These are phyloP conservation scores for Sclerodermus sp. DNA, from an alignment of 2,888 invertebrate genomes.

Conservation along the genomic window DNA sequence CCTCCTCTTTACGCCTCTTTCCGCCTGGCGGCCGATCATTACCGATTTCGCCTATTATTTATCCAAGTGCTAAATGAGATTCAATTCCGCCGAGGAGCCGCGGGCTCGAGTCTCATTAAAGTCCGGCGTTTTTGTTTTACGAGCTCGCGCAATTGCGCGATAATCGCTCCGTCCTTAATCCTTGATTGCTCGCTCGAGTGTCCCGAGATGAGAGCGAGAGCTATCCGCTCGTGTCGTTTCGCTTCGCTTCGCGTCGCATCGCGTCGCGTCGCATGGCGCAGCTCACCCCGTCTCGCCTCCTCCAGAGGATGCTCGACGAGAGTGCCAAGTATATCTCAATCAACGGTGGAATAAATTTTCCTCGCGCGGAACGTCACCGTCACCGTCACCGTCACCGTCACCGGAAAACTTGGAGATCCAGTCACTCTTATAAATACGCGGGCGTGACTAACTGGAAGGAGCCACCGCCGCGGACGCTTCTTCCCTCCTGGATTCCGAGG, in stretches of 20 bases:
- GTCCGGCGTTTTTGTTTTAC: slow-evolving; percentile 29
- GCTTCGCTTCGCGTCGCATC: too few species aligned
- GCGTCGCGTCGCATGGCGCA: too few species aligned
- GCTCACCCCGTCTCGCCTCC: too few species aligned
- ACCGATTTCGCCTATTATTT: too few species aligned
- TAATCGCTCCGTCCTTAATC: slow-evolving; percentile 29
- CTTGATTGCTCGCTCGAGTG: slow-evolving; percentile 13
- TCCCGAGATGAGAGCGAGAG: too few species aligned
- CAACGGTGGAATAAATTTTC: not conserved
- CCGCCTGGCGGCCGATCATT: slow-evolving; percentile 2
- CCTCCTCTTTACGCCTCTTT: slow-evolving; percentile 12
- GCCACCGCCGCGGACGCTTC: too few species aligned
- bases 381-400: not conserved
- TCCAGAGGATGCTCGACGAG: too few species aligned
- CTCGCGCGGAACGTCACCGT: not conserved
- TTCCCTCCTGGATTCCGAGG: too few species aligned
- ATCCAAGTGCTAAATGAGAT: slow-evolving; percentile 5
- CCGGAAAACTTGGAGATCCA: not conserved
- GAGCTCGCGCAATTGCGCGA: slow-evolving; percentile 27
- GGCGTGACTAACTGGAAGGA: not conserved
- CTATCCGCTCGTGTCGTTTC: too few species aligned
- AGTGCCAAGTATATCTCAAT: too few species aligned
- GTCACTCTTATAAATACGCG: not conserved
- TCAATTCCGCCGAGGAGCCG: not conserved
- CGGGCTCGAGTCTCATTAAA: slow-evolving; percentile 28